These are phyloP conservation scores for Poeciliopsis prolifica DNA, from an alignment of 2,113 vertebrate genomes.

Conservation along the genomic window DNA sequence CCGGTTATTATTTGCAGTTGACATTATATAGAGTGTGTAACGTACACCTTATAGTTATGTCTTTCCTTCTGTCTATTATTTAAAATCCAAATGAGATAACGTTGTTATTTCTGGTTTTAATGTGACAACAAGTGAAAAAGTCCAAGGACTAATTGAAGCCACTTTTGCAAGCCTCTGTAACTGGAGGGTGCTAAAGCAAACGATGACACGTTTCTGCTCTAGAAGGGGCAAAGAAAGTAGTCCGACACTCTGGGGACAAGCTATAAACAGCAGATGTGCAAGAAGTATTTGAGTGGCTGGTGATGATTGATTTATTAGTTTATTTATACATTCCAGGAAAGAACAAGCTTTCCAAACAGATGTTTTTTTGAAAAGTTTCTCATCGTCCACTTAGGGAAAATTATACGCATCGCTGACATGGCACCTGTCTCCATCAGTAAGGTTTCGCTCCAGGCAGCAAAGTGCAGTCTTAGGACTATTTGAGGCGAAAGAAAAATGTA, in stretches of 20 bases:
- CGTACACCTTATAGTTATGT: no score
- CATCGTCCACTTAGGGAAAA: conserved; percentile 15
- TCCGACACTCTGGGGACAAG: conserved; percentile 8
- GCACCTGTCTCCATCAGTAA: conserved; percentile 17
- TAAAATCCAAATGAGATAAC: not conserved
- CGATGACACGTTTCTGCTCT: not conserved
- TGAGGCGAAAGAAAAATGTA: not conserved
- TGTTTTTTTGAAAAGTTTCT: conserved; percentile 28
- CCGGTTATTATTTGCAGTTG: no score
- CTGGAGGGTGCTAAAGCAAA: conserved; percentile 18
- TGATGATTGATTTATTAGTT: conserved; percentile 48
- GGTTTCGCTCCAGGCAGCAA: conserved; percentile 1
- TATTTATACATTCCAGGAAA: conserved; percentile 24
- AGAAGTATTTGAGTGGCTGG: conserved; percentile 24
- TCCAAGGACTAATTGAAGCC: not conserved
- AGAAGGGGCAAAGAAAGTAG: conserved; percentile 8
- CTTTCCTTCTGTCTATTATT: no score
- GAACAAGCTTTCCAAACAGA: conserved; percentile 40
- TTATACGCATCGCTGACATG: conserved; percentile 8
- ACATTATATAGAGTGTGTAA: no score
- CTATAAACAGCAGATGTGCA: conserved; percentile 62
- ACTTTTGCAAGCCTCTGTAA: not conserved
- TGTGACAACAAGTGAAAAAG: not conserved
- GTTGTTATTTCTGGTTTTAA: not conserved
- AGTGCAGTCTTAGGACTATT: not conserved